Evolutionary conservation across 1,140 invertebrate genomes (phyloP), one percentile per base, ranked within the genome.

Genomic region (Pectinophora gossypiella): DNA sequence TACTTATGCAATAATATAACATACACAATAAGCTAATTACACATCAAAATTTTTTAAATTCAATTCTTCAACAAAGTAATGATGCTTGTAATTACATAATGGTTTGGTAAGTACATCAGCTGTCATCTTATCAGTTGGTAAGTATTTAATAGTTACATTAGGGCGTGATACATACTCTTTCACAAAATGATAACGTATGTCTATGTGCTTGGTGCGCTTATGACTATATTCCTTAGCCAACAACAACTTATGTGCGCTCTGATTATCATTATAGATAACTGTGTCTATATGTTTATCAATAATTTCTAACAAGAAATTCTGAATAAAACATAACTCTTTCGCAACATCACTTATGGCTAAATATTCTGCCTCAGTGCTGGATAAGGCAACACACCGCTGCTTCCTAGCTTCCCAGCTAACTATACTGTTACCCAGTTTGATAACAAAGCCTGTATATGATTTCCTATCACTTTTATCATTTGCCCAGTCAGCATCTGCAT

Each of bases 401-500:
- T 74, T 74, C 20, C 64, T 51, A 10, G 46, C 51, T 42, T 40
- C 45, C 79, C 73, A 75, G 0, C 54, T 53, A 20, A 81, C 54
- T 9, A 54, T 32, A 13, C 42, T 57, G 10, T 53, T 61, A 35
- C 48, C 52, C 13, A 70, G 45, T 15, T 45, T 58, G 51, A 76
- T 56, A 18, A 71, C 32, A 60, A 62, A 79, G 6, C 75, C 77
- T 49, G 58, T 65, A 42, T 55, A 68, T 19, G 78, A 85, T 45
- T 60, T 64, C 47, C 73, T 23, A 40, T 75, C 66, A 27, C 44
- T 51, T n/a, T 45, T 48, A 54, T 74, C 53, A 38, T 64, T 66
- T n/a, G 54, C 79, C 67, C 70, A 87, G 58, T 87, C 81, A 3
- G 76, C 72, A 67, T 88, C 85, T 38, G 53, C 48, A 54, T 62